These are phyloP conservation scores for Carollia perspicillata DNA, from an alignment of 2,113 vertebrate genomes.

Conservation along the genomic window DNA sequence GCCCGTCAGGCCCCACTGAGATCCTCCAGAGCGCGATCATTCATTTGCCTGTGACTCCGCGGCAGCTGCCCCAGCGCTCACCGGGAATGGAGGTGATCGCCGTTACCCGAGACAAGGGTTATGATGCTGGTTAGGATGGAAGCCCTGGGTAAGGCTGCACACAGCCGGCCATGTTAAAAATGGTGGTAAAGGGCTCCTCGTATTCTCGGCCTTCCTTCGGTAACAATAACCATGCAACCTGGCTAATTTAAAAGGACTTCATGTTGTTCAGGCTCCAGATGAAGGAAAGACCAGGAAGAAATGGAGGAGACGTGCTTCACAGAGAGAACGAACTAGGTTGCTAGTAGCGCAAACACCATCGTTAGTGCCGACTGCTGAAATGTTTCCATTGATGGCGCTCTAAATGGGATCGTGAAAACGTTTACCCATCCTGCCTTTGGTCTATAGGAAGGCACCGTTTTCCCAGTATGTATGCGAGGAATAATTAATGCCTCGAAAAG, in stretches of 20 bases:
- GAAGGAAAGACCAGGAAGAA: not conserved
- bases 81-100: not conserved
- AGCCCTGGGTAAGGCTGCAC: not conserved
- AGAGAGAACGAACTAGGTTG: not conserved
- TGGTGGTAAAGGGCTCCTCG: not conserved
- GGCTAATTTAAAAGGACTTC: not conserved
- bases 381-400: not conserved
- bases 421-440: not conserved
- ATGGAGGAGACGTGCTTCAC: not conserved
- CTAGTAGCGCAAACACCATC: not conserved
- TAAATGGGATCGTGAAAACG: not conserved
- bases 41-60: not conserved
- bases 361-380: not conserved
- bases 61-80: not conserved
- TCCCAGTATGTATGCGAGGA: not conserved
- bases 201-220: not conserved
- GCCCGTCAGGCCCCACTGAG: not conserved
- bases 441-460: not conserved
- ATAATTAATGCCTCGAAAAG: not conserved
- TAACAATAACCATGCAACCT: not conserved
- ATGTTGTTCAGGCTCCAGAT: not conserved
- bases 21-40: not conserved
- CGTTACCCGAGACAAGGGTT: not conserved
- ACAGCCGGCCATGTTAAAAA: not conserved
- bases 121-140: not conserved